Conservation (phyloP, 2,888 invertebrate species). For the Drosophila neoperkinsi region DNA sequence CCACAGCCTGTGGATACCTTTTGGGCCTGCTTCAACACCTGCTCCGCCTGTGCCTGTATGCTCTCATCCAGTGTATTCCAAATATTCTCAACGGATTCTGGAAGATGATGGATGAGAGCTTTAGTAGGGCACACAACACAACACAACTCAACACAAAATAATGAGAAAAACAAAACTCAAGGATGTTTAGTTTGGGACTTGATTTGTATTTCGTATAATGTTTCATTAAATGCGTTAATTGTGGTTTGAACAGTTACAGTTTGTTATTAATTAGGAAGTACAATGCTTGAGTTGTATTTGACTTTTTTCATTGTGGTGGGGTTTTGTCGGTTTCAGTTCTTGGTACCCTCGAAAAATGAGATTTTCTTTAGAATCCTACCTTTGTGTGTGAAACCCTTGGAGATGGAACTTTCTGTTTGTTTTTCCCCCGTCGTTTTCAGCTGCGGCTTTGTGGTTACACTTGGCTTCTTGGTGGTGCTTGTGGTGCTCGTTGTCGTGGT, state of each 20-base stretch:
- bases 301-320: constrained; percentile 10
- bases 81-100: constrained; percentile 84
- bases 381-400: constrained; percentile 86
- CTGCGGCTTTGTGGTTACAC: constrained; percentile 41
- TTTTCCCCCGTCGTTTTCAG: constrained; percentile 67
- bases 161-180: constrained; percentile 60
- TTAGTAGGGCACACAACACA: constrained; percentile 27
- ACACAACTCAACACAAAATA: background rate
- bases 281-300: constrained; percentile 55
- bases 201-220: constrained; percentile 65
- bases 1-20: constrained; percentile 88
- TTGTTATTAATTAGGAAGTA: constrained; percentile 39
- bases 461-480: constrained; percentile 25
- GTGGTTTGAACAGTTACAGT: constrained; percentile 57
- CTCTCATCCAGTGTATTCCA: constrained; percentile 85
- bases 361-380: constrained; percentile 89
- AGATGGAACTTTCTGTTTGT: constrained; percentile 71
- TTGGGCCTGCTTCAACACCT: constrained; percentile 67
- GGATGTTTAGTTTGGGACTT: constrained; percentile 52
- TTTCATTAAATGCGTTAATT: constrained; percentile 76
- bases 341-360: constrained; percentile 91
- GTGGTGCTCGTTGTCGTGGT: constrained; percentile 16
- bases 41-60: constrained; percentile 82
- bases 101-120: constrained; percentile 56
- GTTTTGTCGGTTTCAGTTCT: constrained; percentile 82